Evolutionary conservation across 2,888 invertebrate genomes (phyloP).

Genomic region (Hirtodrosophila histrioides): DNA sequence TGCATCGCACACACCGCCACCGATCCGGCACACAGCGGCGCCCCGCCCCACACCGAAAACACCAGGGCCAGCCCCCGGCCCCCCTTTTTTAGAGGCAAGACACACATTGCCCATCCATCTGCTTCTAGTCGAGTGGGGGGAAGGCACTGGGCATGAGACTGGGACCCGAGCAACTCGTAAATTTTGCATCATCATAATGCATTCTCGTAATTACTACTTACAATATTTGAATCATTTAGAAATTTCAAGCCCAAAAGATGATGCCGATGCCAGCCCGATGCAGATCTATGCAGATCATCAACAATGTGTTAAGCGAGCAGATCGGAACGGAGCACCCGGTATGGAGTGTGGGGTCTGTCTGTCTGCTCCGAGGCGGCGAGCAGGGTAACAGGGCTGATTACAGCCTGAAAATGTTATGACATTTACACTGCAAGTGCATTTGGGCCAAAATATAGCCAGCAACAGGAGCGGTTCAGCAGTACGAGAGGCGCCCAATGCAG

Average conservation of each 20-base stretch:
- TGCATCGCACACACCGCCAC: constrained; percentile 80
- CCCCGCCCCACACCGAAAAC: neutral
- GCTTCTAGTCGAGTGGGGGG: constrained; percentile 1
- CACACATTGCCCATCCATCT: constrained; percentile 30
- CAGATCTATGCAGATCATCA: constrained; percentile 64
- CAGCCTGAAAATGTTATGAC: constrained; percentile 72
- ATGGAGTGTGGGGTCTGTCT: constrained; percentile 8
- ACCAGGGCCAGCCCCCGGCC: neutral
- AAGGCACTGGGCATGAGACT: neutral
- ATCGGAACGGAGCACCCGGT: constrained; percentile 51
- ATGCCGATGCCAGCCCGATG: constrained; percentile 24
- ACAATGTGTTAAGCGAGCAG: constrained; percentile 61
- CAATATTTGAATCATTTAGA: constrained; percentile 83
- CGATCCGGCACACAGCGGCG: constrained; percentile 64
- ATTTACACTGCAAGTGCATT: constrained; percentile 68
- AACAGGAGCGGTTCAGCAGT: constrained; percentile 49
- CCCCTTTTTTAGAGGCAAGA: constrained; percentile 6
- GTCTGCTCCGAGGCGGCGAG: constrained; percentile 5
- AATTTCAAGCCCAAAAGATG: constrained; percentile 65
- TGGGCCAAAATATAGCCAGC: constrained; percentile 25
- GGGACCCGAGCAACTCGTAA: constrained; percentile 64
- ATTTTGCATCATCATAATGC: constrained; percentile 80
- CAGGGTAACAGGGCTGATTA: constrained; percentile 63
- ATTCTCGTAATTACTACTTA: constrained; percentile 82
- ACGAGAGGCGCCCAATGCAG: constrained; percentile 1